Percentiles rank a stretch among this genome's conserved stretches.
phyloP scores from a whole-genome alignment of 2,113 vertebrate genomes.

The Rissa tridactyla region DNA sequence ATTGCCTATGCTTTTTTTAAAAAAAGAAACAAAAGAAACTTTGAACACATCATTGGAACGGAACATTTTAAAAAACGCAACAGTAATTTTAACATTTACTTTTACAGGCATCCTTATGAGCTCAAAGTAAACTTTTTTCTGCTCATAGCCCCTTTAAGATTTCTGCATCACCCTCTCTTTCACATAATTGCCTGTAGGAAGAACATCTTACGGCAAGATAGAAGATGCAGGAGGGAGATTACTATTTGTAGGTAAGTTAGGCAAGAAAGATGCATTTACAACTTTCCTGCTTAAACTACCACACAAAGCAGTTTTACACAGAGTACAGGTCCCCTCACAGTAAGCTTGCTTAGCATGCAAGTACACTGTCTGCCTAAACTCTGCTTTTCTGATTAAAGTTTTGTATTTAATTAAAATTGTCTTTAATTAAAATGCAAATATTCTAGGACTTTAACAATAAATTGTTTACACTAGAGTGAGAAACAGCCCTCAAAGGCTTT shows the following conservation, averaged over 20 bases:
- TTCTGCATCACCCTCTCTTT: not conserved
- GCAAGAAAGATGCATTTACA: conserved; percentile 31
- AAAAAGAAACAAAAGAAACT: not conserved
- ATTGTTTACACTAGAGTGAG: conserved; percentile 77
- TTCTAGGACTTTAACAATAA: conserved; percentile 76
- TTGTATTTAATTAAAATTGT: conserved; percentile 76
- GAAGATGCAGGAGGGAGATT: conserved; percentile 15
- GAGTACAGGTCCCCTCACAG: conserved; percentile 40
- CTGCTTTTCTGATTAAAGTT: conserved; percentile 72
- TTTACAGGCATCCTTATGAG: not conserved
- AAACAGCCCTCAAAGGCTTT: conserved; percentile 71
- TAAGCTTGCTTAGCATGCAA: conserved; percentile 55
- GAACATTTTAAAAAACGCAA: not conserved
- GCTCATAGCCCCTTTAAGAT: not conserved
- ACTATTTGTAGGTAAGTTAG: conserved; percentile 38
- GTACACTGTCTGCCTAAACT: conserved; percentile 61
- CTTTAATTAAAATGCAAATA: conserved; percentile 81
- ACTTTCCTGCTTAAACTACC: conserved; percentile 39
- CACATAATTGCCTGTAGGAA: not conserved
- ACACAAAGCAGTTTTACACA: conserved; percentile 27
- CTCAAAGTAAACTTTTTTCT: not conserved
- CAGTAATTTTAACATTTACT: not conserved
- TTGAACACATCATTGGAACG: not conserved
- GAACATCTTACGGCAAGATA: conserved; percentile 4
- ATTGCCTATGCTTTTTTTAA: not conserved